Conservation (phyloP, 2,888 invertebrate species). For the Nasonia oneida region DNA sequence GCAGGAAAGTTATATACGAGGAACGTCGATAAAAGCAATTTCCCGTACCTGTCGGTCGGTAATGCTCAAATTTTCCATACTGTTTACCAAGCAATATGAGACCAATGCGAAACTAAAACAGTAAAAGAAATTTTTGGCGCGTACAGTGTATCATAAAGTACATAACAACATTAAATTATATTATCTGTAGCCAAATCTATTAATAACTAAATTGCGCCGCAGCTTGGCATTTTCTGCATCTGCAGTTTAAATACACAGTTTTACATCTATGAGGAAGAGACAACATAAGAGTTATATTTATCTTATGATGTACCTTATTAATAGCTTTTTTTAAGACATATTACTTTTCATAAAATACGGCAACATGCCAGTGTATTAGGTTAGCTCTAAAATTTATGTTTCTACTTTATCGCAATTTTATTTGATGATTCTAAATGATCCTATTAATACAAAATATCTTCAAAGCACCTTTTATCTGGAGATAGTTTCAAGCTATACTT, state of each 20-base stretch:
- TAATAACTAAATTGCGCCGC: conserved; percentile 35
- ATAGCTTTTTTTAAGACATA: too few relatives aligned
- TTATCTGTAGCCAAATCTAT: conserved; percentile 56
- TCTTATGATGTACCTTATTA: conserved; percentile 8
- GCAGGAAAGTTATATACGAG: background rate
- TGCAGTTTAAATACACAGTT: conserved; percentile 18
- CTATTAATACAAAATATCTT: too few relatives aligned
- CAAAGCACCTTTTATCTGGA: too few relatives aligned
- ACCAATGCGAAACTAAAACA: background rate
- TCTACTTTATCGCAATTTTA: too few relatives aligned
- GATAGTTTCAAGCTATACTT: too few relatives aligned
- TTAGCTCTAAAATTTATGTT: too few relatives aligned
- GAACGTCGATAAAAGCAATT: conserved; percentile 47
- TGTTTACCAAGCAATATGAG: conserved; percentile 1
- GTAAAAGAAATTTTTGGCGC: conserved; percentile 42
- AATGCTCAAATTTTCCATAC: conserved; percentile 28
- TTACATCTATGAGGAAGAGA: background rate
- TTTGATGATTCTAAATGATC: too few relatives aligned
- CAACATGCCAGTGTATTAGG: too few relatives aligned
- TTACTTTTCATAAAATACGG: too few relatives aligned
- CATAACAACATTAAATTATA: conserved; percentile 29
- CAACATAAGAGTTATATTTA: conserved; percentile 17
- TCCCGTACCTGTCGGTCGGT: conserved; percentile 22
- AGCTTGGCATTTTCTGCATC: background rate
- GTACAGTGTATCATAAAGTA: conserved; percentile 47